A percentile compares a stretch with the other conserved stretches of the same genome.
These are phyloP conservation scores for Cancer borealis DNA, from an alignment of 2,888 invertebrate genomes.

Conservation along the genomic window DNA sequence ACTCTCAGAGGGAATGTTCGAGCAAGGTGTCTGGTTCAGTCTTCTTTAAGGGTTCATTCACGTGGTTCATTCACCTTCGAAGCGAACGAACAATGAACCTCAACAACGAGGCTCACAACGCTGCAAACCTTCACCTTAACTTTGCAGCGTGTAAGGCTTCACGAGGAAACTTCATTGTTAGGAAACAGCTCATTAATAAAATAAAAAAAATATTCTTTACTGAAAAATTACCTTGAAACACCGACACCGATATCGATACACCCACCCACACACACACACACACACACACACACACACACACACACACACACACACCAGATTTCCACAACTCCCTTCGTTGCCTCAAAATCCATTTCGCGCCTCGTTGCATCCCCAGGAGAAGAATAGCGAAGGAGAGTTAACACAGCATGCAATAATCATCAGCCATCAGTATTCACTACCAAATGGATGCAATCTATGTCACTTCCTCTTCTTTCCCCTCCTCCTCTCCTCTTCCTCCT, in stretches of 20 bases:
- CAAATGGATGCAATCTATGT: background rate
- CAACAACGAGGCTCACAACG: background rate
- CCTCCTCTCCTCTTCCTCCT: background rate
- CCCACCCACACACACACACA: conserved; percentile 27
- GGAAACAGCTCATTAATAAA: background rate
- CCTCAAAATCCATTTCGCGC: background rate
- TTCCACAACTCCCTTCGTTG: background rate
- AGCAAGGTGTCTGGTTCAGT: background rate
- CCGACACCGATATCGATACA: background rate
- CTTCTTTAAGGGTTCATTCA: conserved; percentile 13
- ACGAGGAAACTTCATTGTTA: background rate
- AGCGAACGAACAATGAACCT: conserved; percentile 17
- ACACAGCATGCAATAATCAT: background rate
- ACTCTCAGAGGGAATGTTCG: background rate
- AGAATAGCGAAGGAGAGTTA: background rate
- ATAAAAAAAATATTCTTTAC: background rate
- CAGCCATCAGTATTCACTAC: background rate
- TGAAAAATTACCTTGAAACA: background rate
- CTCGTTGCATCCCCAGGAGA: background rate
- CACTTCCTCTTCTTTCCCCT: background rate
- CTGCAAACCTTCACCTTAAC: background rate
- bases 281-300: background rate
- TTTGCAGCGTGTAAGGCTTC: background rate
- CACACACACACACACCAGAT: background rate
- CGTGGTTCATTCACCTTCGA: background rate